Evolutionary conservation across 2,113 vertebrate species (phyloP), one percentile per base, ranked within the genome.

Genomic region (Campylomormyrus numenius): DNA sequence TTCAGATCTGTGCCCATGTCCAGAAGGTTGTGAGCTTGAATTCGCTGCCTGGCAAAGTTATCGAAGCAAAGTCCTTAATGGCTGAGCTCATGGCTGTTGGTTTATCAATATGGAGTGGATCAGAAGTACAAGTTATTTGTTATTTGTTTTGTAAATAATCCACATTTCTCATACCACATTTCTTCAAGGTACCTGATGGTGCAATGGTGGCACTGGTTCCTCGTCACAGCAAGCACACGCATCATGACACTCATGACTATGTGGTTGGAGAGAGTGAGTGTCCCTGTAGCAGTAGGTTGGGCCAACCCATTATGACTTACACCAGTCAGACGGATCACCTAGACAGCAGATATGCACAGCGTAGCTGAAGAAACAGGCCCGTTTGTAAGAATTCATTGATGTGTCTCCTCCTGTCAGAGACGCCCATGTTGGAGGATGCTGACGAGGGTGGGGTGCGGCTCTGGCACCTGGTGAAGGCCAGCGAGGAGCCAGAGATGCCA

Each of bases 381-480:
- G 42, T 84, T 31, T 31, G 50, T 83, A 53, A 74, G 66, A 9
- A 15, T 9, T 17, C n/a, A 3, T 77, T 13, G 27, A 11, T 39
- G 31, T 17, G 21, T 46, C 77, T 27, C 85, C n/a, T 19, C 80
- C 91, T 7, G 17, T 70, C 94, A 99, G 98, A 98, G 94, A 99
- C 98, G 2, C 98, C 98, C 0, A 99, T 99, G 98, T 93, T 99
- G 93, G 98, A 99, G 70, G 98, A 99, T 49, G 97, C 97, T 7
- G 98, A 99, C 19, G 98, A 99, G 90, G 98, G 97, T 0, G 98
- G 98, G 5, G 95, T 99, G 92, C 97, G 97, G 89, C 95, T 98
- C n/a, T 99, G 98, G 98, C 98, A 99, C 91, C 94, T 99, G 92
- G 98, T 99, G 58, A 99, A 99, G 91, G 97, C 97, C n/a, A 98